Evolutionary conservation across 2,888 invertebrate genomes (phyloP), one percentile per base, ranked within the genome.

Genomic region (Cryptosula pallasiana): DNA sequence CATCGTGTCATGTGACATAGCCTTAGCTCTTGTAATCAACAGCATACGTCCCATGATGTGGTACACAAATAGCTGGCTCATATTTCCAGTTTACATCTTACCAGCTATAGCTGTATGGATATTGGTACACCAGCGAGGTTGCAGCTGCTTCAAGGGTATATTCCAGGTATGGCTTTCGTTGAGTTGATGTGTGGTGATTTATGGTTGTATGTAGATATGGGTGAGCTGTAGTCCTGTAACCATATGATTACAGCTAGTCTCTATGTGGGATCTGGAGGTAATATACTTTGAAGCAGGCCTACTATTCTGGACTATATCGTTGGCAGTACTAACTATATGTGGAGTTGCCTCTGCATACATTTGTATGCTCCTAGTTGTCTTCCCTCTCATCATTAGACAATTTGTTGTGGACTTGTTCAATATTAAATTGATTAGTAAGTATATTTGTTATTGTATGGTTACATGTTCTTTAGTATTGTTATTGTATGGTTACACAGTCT

Each of bases 31-130:
- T 16, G 86, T 89, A 73, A 89, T 89, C 55, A 76, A 86, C 32
- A 77, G 87, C 69, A 83, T 89, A 75, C 87, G 88, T 23, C 76
- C 79, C 25, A 90, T 93, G 88, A 87, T 90, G 78, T 93, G 91
- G 91, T 91, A 89, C 79, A 87, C 90, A 69, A 87, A 89, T 76
- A 90, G 89, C 54, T 87, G 88, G 78, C 90, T 92, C 88, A 86
- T 91, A 73, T 88, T 89, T 79, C 90, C 91, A 80, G 86, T 93
- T 69, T 92, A 91, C 81, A 87, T 90, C 71, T 87, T 89, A 74
- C 91, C 91, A 76, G 88, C 88, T 63, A 82, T 89, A 76, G 87
- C 81, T 55, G 36, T 27, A 35, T 69, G 35, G 34, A 34, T 54
- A 29, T 32, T 70, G 70, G 36, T 36, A 1, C 70, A 70, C 29